phyloP scores from a whole-genome alignment of 2,888 invertebrate genomes.

The Kryphioiulus occultus region DNA sequence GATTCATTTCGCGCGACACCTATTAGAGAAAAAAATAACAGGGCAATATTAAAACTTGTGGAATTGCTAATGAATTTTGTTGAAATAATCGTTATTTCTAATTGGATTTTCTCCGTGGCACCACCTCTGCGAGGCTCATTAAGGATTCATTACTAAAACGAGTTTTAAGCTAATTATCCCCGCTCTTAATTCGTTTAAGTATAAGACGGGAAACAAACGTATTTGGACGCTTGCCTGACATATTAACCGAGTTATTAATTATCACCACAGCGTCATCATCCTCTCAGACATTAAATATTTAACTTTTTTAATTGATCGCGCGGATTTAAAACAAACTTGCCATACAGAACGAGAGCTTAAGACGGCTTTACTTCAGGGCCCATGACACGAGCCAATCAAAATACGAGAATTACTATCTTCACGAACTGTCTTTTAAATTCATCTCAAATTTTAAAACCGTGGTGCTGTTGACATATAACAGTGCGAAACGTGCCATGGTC shows the following conservation, averaged over 20 bases:
- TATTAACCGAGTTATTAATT: slow-evolving; percentile 23
- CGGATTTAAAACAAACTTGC: slow-evolving; percentile 1
- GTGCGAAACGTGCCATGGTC: too few relatives aligned
- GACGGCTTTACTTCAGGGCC: background rate
- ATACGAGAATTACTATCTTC: too few relatives aligned
- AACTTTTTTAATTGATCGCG: slow-evolving; percentile 23
- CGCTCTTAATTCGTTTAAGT: slow-evolving; percentile 15
- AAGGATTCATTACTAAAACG: slow-evolving; percentile 15
- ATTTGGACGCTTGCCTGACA: slow-evolving; percentile 23
- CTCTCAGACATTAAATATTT: slow-evolving; percentile 23
- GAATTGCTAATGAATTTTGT: slow-evolving; percentile 15
- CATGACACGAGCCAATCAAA: background rate
- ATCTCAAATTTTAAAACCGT: too few relatives aligned
- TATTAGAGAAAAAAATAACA: background rate
- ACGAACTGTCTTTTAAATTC: too few relatives aligned
- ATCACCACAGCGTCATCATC: slow-evolving; percentile 9
- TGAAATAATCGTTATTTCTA: slow-evolving; percentile 23
- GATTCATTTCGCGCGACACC: background rate
- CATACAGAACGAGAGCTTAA: background rate
- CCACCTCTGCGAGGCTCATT: slow-evolving; percentile 5
- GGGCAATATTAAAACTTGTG: slow-evolving; percentile 4
- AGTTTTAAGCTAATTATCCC: slow-evolving; percentile 23
- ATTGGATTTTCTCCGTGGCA: slow-evolving; percentile 2
- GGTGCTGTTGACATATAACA: too few relatives aligned
- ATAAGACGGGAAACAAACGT: slow-evolving; percentile 15